Conservation (phyloP, 1,140 invertebrate genomes). For the Aradophagus sp. region DNA sequence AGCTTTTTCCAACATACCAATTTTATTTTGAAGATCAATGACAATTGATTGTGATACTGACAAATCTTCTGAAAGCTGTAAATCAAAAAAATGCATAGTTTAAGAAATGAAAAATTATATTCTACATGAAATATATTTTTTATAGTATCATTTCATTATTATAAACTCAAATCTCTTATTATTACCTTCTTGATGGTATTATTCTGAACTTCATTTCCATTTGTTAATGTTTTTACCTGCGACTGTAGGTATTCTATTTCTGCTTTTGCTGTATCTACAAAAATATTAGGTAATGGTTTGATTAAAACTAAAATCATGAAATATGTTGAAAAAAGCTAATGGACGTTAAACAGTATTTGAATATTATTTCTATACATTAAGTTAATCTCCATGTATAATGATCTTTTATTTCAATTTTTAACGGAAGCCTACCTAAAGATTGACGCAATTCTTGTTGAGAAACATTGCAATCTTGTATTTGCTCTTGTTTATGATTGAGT, state of each 20-base stretch:
- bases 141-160: too few relatives aligned
- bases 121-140: too few relatives aligned
- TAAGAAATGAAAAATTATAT: neutral
- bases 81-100: neutral
- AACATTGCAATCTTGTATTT: slow-evolving; percentile 61
- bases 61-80: slow-evolving; percentile 2
- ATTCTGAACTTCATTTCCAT: slow-evolving; percentile 63
- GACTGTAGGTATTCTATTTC: slow-evolving; percentile 64
- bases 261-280: slow-evolving; percentile 65
- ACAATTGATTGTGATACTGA: neutral
- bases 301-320: slow-evolving; percentile 15
- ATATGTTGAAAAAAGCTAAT: slow-evolving; percentile 3
- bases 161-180: too few relatives aligned
- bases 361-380: too few relatives aligned
- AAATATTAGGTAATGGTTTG: too few relatives aligned
- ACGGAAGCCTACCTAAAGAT: slow-evolving; percentile 61
- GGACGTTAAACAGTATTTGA: too few relatives aligned
- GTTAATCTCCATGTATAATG: too few relatives aligned
- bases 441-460: slow-evolving; percentile 65
- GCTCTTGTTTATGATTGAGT: slow-evolving; percentile 61
- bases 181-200: slow-evolving; percentile 67
- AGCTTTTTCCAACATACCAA: slow-evolving; percentile 62
- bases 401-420: too few relatives aligned
- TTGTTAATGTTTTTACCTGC: slow-evolving; percentile 60
- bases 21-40: slow-evolving; percentile 52